Conservation (phyloP, 2,888 invertebrate genomes). For the Synergus japonicus region DNA sequence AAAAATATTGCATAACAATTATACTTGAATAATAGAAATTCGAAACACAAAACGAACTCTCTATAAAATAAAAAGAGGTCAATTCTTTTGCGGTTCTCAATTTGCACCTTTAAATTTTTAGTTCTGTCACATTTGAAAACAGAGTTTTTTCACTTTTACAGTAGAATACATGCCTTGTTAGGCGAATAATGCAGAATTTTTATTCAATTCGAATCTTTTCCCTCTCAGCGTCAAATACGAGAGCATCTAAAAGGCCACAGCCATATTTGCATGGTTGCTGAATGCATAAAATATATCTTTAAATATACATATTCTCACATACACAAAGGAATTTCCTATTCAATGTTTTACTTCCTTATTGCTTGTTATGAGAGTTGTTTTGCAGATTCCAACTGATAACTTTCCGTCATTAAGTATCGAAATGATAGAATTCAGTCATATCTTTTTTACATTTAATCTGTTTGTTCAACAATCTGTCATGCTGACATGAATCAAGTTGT, state of each 20-base stretch:
- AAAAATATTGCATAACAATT: too few relatives aligned
- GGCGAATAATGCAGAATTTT: background rate
- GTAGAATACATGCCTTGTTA: background rate
- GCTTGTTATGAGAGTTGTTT: background rate
- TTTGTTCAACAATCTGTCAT: constrained; percentile 9
- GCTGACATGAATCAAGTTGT: background rate
- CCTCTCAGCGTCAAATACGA: background rate
- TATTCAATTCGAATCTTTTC: background rate
- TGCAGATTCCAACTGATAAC: too few relatives aligned
- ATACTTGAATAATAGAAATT: too few relatives aligned
- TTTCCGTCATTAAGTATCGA: too few relatives aligned
- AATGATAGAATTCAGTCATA: background rate
- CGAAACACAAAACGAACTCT: too few relatives aligned
- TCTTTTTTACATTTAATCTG: constrained; percentile 18
- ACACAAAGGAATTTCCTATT: background rate
- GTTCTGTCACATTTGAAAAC: background rate
- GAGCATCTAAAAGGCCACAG: background rate
- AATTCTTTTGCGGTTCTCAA: background rate
- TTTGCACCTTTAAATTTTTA: background rate
- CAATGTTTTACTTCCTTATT: background rate
- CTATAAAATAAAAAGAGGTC: too few relatives aligned
- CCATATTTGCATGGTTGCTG: background rate
- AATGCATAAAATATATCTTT: background rate
- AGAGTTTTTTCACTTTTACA: background rate
- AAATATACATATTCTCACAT: background rate